Conservation (phyloP, 2,797 vertebrate species). For the Neolamprologus multifasciatus region DNA sequence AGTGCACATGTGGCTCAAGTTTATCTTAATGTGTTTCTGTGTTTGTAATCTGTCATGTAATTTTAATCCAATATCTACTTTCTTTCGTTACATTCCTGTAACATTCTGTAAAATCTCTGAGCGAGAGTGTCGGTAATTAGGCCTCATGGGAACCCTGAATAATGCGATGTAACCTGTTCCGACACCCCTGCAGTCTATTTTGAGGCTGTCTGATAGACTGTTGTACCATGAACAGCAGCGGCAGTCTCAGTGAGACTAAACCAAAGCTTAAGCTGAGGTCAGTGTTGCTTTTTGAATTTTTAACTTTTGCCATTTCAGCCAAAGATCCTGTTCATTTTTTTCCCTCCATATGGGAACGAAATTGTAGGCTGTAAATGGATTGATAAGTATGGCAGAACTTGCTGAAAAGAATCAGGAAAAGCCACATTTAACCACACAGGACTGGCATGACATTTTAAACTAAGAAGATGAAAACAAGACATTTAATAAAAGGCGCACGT, state of each 20-base stretch:
- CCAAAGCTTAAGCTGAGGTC: not conserved
- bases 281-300: not conserved
- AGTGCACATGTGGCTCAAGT: not conserved
- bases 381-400: not conserved
- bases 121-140: not conserved
- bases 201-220: slow-evolving; percentile 10
- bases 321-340: not conserved
- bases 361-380: not conserved
- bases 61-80: not conserved
- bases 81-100: not conserved
- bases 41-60: not conserved
- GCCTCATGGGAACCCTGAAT: slow-evolving; percentile 2
- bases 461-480: not conserved
- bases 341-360: not conserved
- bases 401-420: not conserved
- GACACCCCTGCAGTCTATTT: slow-evolving; percentile 43
- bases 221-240: not conserved
- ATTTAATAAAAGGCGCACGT: not conserved
- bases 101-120: not conserved
- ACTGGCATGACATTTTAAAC: not conserved
- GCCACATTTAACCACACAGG: not conserved
- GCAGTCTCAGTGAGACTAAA: not conserved
- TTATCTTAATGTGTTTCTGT: not conserved
- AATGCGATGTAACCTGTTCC: slow-evolving; percentile 21
- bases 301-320: not conserved